These are phyloP conservation scores for Anneissia japonica DNA, from an alignment of 35 echinoderm and acorn worm species.

Conservation along the genomic window DNA sequence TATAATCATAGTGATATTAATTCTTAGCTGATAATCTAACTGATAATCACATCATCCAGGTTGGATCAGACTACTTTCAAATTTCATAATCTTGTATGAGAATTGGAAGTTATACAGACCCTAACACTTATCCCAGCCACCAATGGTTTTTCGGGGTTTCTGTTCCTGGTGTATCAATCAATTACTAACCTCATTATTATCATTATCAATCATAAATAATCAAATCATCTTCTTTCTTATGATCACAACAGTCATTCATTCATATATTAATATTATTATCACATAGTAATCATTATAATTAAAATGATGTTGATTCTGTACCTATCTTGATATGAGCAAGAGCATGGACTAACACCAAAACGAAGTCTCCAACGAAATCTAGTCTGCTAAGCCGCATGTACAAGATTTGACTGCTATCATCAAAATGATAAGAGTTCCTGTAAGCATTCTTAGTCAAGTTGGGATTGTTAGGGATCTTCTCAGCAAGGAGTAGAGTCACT, in stretches of 20 bases:
- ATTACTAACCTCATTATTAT: not conserved
- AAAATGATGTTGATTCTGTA: no score
- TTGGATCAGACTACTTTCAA: no score
- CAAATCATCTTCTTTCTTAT: not conserved
- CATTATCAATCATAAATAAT: not conserved
- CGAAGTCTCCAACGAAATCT: slow-evolving; percentile 71
- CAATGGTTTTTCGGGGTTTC: no score
- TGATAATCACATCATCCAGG: no score
- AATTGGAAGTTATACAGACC: no score
- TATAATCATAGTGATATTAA: no score
- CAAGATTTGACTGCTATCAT: slow-evolving; percentile 67
- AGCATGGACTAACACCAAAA: slow-evolving; percentile 81
- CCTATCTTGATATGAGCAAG: slow-evolving; percentile 82
- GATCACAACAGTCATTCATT: not conserved
- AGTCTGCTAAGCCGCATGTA: slow-evolving; percentile 64
- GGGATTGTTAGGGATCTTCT: slow-evolving; percentile 72
- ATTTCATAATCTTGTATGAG: no score
- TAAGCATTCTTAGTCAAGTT: slow-evolving; percentile 68
- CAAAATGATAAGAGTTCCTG: slow-evolving; percentile 90
- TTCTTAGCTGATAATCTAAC: no score
- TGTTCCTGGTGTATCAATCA: no score
- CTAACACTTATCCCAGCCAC: no score
- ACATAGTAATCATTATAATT: no score
- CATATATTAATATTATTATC: not conserved
- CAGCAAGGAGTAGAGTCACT: slow-evolving; percentile 71